phyloP scores from a whole-genome alignment of 2,888 invertebrate species.

The Pammene aurita region DNA sequence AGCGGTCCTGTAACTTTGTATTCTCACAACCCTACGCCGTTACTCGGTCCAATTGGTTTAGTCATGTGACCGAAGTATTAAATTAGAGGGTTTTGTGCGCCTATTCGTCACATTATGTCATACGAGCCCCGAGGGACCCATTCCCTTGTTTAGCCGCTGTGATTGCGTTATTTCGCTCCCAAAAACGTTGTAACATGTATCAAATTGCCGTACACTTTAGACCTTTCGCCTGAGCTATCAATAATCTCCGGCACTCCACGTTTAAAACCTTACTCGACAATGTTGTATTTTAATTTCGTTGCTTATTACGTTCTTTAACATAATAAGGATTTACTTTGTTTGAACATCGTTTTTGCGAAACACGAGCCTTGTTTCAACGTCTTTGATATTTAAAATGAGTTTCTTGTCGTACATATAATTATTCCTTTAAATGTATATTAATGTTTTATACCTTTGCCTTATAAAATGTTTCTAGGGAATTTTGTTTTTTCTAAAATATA shows the following conservation, averaged over 20 bases:
- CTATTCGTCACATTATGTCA: conserved; percentile 62
- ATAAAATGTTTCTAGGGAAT: too few species aligned
- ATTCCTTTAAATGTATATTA: background rate
- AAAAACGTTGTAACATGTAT: conserved; percentile 36
- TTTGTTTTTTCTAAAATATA: too few species aligned
- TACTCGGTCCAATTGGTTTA: background rate
- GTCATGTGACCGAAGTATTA: conserved; percentile 46
- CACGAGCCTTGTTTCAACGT: conserved; percentile 11
- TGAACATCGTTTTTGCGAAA: conserved; percentile 10
- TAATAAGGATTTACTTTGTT: conserved; percentile 33
- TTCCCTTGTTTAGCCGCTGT: conserved; percentile 56
- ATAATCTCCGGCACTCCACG: conserved; percentile 30
- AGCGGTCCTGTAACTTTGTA: too few species aligned
- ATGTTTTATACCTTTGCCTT: background rate
- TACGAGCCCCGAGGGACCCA: conserved; percentile 55
- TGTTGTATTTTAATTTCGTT: conserved; percentile 37
- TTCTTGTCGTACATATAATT: background rate
- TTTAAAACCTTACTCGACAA: conserved; percentile 31
- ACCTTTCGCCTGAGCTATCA: conserved; percentile 7
- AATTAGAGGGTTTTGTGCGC: conserved; percentile 57
- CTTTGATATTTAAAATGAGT: conserved; percentile 25
- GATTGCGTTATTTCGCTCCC: conserved; percentile 30
- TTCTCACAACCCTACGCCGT: background rate
- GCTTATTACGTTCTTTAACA: conserved; percentile 33
- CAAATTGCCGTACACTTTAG: conserved; percentile 3